Conservation (phyloP, 2,888 invertebrate genomes). For the Capitulum mitella region DNA sequence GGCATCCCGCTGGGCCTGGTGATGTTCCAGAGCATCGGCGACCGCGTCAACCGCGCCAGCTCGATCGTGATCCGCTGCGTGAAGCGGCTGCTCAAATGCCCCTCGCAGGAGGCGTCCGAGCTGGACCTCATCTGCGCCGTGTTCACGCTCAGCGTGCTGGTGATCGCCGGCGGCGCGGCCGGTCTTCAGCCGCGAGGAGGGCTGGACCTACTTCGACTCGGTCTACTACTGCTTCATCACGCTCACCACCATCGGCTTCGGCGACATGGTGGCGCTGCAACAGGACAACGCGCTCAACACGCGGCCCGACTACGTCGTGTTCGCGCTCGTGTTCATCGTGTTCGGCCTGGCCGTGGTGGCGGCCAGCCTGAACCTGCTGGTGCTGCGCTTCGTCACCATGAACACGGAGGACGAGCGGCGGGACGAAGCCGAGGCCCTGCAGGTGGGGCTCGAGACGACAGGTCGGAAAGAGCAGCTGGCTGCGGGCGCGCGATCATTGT, state of each 20-base stretch:
- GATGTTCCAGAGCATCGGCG: slow-evolving; percentile 99
- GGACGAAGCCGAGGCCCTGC: slow-evolving; percentile 66
- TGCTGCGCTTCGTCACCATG: slow-evolving; percentile 95
- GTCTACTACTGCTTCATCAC: slow-evolving; percentile 99
- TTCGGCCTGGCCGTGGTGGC: slow-evolving; percentile 97
- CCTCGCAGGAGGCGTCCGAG: slow-evolving; percentile 43
- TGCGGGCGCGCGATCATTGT: not conserved
- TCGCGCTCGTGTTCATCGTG: slow-evolving; percentile 93
- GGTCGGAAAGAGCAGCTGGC: not conserved
- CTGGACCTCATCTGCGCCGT: slow-evolving; percentile 94
- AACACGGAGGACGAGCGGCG: slow-evolving; percentile 78
- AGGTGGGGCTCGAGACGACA: slow-evolving; percentile 29
- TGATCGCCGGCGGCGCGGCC: slow-evolving; percentile 89
- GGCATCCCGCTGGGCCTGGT: slow-evolving; percentile 87
- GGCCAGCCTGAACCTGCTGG: slow-evolving; percentile 93
- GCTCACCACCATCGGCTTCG: slow-evolving; percentile 80
- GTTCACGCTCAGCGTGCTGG: slow-evolving; percentile 81
- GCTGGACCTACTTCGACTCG: slow-evolving; percentile 94
- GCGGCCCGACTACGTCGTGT: slow-evolving; percentile 92
- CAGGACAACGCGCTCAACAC: slow-evolving; percentile 89
- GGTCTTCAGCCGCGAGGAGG: slow-evolving; percentile 87
- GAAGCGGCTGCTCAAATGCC: slow-evolving; percentile 60
- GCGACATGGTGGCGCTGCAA: slow-evolving; percentile 59
- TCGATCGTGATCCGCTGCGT: slow-evolving; percentile 84
- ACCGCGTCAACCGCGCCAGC: slow-evolving; percentile 93